Percentiles rank a stretch among this genome's conserved stretches.
Conservation (phyloP, 2,888 invertebrate species). For the Drosophila antonietae region DNA sequence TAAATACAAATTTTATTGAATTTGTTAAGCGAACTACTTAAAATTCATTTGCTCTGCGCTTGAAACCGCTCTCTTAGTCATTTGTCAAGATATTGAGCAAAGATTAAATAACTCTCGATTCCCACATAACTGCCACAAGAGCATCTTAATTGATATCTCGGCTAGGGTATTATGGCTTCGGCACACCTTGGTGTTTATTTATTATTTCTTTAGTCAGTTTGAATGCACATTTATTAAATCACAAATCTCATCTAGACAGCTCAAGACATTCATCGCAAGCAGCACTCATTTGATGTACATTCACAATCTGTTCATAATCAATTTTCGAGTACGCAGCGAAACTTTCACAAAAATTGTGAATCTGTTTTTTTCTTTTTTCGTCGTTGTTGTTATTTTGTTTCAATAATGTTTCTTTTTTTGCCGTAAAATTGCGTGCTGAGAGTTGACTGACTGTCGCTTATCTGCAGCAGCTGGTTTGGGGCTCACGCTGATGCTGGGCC, state of each 20-base stretch:
- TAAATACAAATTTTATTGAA: background rate
- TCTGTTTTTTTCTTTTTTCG: conserved; percentile 16
- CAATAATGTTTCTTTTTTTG: conserved; percentile 9
- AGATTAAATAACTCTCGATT: conserved; percentile 13
- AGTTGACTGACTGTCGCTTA: conserved; percentile 53
- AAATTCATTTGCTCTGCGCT: conserved; percentile 1
- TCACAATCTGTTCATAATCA: conserved; percentile 72
- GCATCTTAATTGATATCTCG: conserved; percentile 9
- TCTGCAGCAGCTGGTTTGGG: conserved; percentile 20
- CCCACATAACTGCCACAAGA: background rate
- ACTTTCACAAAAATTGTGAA: conserved; percentile 69
- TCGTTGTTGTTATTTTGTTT: conserved; percentile 12
- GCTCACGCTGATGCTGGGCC: background rate
- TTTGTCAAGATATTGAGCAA: conserved; percentile 13
- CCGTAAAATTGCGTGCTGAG: conserved; percentile 36
- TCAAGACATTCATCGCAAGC: conserved; percentile 21
- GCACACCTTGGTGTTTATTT: background rate
- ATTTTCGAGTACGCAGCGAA: conserved; percentile 65
- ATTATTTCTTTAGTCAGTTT: background rate
- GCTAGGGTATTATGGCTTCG: background rate
- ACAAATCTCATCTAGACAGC: conserved; percentile 28
- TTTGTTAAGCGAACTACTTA: background rate
- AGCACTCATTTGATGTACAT: conserved; percentile 41
- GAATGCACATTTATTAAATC: conserved; percentile 45
- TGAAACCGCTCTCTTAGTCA: conserved; percentile 5